phyloP scores from a whole-genome alignment of 2,888 invertebrate species.

The Cataglyphis cursor region DNA sequence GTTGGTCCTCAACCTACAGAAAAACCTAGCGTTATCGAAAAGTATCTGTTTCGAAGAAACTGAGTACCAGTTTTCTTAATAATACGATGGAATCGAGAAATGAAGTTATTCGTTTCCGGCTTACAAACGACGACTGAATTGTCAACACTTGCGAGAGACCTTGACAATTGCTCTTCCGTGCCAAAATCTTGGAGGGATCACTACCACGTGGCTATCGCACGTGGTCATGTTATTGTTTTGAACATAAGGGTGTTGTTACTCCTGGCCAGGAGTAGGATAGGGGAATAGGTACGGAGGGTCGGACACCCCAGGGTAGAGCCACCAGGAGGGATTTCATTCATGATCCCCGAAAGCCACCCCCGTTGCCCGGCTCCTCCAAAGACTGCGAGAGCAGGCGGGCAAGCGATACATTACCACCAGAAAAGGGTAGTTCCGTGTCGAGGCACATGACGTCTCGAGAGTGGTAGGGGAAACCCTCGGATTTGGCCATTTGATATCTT shows the following conservation, averaged over 20 bases:
- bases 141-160: not conserved
- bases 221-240: constrained; percentile 85
- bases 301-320: constrained; percentile 83
- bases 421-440: constrained; percentile 81
- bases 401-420: constrained; percentile 82
- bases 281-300: constrained; percentile 84
- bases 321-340: constrained; percentile 86
- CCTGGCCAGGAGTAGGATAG: constrained; percentile 74
- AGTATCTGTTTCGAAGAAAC: not conserved
- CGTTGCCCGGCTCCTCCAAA: constrained; percentile 74
- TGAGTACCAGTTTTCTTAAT: not conserved
- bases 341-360: constrained; percentile 79
- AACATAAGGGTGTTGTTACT: constrained; percentile 77
- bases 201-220: constrained; percentile 80
- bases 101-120: not conserved
- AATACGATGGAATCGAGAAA: not conserved
- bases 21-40: not conserved
- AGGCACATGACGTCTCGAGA: constrained; percentile 81
- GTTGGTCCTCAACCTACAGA: not conserved
- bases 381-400: constrained; percentile 75
- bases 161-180: not conserved
- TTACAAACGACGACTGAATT: not conserved
- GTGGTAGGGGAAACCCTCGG: constrained; percentile 81
- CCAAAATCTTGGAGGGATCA: constrained; percentile 41
- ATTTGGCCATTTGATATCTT: constrained; percentile 86